Evolutionary conservation across 2,888 invertebrate genomes (phyloP).

Genomic region (Harmothoe impar): DNA sequence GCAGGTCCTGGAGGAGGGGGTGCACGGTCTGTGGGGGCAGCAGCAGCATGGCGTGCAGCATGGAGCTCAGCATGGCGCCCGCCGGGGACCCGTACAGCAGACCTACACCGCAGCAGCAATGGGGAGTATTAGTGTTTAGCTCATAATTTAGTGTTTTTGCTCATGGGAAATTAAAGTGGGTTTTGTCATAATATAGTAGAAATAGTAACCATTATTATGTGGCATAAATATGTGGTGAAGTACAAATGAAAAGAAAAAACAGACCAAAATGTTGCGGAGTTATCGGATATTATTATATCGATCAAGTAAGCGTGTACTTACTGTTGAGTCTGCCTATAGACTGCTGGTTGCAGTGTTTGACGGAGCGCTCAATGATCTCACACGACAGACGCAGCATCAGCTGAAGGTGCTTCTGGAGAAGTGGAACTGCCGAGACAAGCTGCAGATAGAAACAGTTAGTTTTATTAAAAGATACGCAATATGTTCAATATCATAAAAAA

Average conservation of each 20-base stretch:
- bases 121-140: too few species aligned
- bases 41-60: slow-evolving; percentile 86
- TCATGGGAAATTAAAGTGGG: too few species aligned
- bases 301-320: not conserved
- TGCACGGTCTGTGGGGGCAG: slow-evolving; percentile 84
- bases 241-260: too few species aligned
- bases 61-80: slow-evolving; percentile 86
- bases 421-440: slow-evolving; percentile 81
- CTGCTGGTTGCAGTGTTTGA: slow-evolving; percentile 48
- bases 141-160: too few species aligned
- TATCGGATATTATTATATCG: too few species aligned
- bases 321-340: slow-evolving; percentile 41
- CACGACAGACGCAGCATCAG: slow-evolving; percentile 79
- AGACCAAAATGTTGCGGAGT: too few species aligned
- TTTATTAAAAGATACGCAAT: too few species aligned
- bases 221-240: too few species aligned
- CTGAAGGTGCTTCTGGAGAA: slow-evolving; percentile 82
- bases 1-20: slow-evolving; percentile 82
- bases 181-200: too few species aligned
- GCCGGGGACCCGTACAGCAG: slow-evolving; percentile 86
- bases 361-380: slow-evolving; percentile 74
- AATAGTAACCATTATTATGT: too few species aligned
- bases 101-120: slow-evolving; percentile 81
- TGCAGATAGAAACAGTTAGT: slow-evolving; percentile 76
- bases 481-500: too few species aligned